Base-by-base conservation (phyloP, 2,113 vertebrate genomes). In the Trogon surrucura region DNA sequence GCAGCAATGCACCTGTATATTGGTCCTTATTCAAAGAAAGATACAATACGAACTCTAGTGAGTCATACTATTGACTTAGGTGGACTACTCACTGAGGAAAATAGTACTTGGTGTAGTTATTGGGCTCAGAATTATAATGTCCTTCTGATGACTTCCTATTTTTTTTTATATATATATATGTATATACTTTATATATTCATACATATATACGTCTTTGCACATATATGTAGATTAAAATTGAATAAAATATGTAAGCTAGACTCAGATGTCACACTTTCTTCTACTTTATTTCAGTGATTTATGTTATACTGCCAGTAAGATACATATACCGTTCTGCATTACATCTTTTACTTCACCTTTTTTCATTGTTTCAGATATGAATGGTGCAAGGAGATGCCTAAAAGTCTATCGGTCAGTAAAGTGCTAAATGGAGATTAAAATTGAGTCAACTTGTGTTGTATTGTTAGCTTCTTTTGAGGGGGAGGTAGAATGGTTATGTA, bases 11-110 rank as follows among this genome's bases (percentile, higher is more conserved):
- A 53, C 17, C 4, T 74, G 9, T 57, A 19, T 21, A 23, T n/a
- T 85, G 56, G 9, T 16, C 18, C 25, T 61, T 71, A 54, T 80
- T 67, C 12, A 67, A 61, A 74, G 56, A 84, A 54, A 65, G 8
- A 8, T 60, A 53, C 2, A 23, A 38, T 1, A 1, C 2, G 5
- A 75, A 64, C 5, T 10, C 11, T 30, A 74, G 14, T n/a, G 29
- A 71, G 20, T 27, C 60, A 53, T 0, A 1, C 2, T 62, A 16
- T 26, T 57, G 30, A 78, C 6, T 73, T 57, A 65, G 60, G 74
- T n/a, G 10, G 16, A 48, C 22, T 78, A 32, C 11, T 77, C 6
- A 26, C 6, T 57, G 16, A 45, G 53, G 64, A 80, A 67, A 57
- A n/a, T 10, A 22, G 3, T 54, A 20, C 16, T n/a, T n/a, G 10